Evolutionary conservation across 1,140 invertebrate species (phyloP), one percentile per base, ranked within the genome.

Genomic region (Lepidurus packardi): DNA sequence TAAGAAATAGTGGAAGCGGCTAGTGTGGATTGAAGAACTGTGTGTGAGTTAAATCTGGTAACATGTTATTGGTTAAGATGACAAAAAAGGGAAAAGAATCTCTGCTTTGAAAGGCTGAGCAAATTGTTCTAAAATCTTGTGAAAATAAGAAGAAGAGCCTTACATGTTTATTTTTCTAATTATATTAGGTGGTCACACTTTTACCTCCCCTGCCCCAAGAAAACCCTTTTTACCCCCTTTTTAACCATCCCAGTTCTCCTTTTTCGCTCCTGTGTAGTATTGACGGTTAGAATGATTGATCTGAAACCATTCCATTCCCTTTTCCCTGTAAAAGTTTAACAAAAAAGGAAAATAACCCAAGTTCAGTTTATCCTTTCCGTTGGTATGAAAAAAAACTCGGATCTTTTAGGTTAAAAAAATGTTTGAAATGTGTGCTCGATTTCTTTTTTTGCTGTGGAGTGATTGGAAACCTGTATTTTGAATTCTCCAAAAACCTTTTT

Each of bases 81-180:
- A 65, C 53, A 65, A n/a, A 65, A 65, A 21, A 7, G 53, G 16
- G 21, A 65, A 65, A 65, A 65, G 45, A 65, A 65, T 65, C 53
- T 65, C 53, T 9, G 16, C 1, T n/a, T 6, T 13, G 53, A 65
- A 21, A 65, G 21, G 9, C 21, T 65, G 53, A 65, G 21, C 7
- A 21, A 65, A 21, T 65, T 65, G 34, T 34, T 34, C 34, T 65
- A 7, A 21, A 65, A 65, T 65, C 53, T 65, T 65, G 21, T 21
- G 53, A 65, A 65, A 65, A 65, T 65, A 65, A 65, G 53, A 65
- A n/a, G 53, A 65, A 65, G 53, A 65, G 53, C 53, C 53, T 65
- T 65, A 65, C 53, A 65, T 65, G 53, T 65, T 65, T 65, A 65
- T 65, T 65, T 65, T 65, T 65, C 53, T 65, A 65, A 65, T 65